A percentile compares a stretch with the other conserved stretches of the same genome.
Evolutionary conservation across 2,888 invertebrate species (phyloP).

Genomic region (Tridacna gigas): DNA sequence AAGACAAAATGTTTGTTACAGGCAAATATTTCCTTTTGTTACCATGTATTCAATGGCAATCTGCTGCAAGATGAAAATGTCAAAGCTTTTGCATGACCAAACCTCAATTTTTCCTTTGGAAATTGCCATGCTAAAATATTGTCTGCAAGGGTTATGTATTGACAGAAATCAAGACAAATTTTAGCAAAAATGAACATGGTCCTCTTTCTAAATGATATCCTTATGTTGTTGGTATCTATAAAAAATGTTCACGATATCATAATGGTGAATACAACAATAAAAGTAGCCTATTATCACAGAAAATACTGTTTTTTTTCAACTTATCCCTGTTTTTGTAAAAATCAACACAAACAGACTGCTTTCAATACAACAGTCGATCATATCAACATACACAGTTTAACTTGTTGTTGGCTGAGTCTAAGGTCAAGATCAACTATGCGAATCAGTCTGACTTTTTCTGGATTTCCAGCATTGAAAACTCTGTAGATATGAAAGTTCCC

Average conservation of each 20-base stretch:
- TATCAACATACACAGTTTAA: constrained; percentile 78
- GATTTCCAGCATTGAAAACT: constrained; percentile 80
- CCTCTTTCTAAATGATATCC: too few relatives aligned
- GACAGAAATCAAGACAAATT: too few relatives aligned
- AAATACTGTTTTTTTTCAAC: background rate
- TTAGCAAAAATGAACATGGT: too few relatives aligned
- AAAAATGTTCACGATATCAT: background rate
- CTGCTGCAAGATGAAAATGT: background rate
- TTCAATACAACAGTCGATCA: constrained; percentile 42
- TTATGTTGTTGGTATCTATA: too few relatives aligned
- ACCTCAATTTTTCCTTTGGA: background rate
- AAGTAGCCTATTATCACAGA: background rate
- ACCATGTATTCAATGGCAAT: background rate
- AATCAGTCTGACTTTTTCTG: constrained; percentile 71
- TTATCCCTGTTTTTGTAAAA: background rate
- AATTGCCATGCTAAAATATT: background rate
- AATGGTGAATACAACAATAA: background rate
- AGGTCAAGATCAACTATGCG: constrained; percentile 78
- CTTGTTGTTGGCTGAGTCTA: constrained; percentile 74
- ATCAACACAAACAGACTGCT: background rate
- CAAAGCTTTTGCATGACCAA: background rate
- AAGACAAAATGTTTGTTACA: too few relatives aligned
- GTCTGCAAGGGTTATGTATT: background rate
- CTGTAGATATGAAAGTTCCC: constrained; percentile 81
- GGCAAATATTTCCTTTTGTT: too few relatives aligned